Percentiles rank a stretch among this genome's conserved stretches.
Conservation (phyloP, 2,113 vertebrate genomes). For the Noctilio leporinus region DNA sequence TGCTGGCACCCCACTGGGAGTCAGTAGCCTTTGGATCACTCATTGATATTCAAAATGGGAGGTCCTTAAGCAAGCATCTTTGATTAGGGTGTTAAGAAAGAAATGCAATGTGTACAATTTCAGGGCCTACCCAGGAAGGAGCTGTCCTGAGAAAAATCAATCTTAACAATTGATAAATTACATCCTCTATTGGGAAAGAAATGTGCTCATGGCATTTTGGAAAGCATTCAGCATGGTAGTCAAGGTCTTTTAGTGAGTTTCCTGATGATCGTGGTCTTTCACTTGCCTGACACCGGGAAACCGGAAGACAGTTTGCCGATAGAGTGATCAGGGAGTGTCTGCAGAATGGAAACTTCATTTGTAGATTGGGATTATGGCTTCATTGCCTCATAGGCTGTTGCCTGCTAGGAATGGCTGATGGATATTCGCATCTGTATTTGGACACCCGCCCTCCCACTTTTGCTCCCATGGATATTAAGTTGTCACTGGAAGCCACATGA, state of each 20-base stretch:
- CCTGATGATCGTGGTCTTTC: background rate
- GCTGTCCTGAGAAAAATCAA: slow-evolving; percentile 62
- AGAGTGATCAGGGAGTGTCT: background rate
- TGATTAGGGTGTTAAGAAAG: slow-evolving; percentile 44
- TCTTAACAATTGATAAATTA: slow-evolving; percentile 59
- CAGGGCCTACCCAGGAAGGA: slow-evolving; percentile 44
- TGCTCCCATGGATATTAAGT: background rate
- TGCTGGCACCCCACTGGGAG: background rate
- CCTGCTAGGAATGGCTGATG: background rate
- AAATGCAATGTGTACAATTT: slow-evolving; percentile 43
- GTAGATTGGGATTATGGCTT: slow-evolving; percentile 1
- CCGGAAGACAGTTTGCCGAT: background rate
- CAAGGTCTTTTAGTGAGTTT: slow-evolving; percentile 55
- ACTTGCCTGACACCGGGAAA: background rate
- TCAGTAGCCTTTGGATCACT: background rate
- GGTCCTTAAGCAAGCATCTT: slow-evolving; percentile 42
- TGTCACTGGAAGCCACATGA: background rate
- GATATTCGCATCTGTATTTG: background rate
- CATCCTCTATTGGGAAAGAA: slow-evolving; percentile 36
- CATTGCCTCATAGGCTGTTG: background rate
- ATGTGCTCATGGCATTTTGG: slow-evolving; percentile 21
- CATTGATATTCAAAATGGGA: slow-evolving; percentile 11
- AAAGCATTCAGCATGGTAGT: slow-evolving; percentile 27
- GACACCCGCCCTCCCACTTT: background rate
- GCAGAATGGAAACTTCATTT: background rate